A percentile compares a stretch with the other conserved stretches of the same genome.
phyloP scores from a whole-genome alignment of 2,113 vertebrate species.

The Coreoperca whiteheadi region DNA sequence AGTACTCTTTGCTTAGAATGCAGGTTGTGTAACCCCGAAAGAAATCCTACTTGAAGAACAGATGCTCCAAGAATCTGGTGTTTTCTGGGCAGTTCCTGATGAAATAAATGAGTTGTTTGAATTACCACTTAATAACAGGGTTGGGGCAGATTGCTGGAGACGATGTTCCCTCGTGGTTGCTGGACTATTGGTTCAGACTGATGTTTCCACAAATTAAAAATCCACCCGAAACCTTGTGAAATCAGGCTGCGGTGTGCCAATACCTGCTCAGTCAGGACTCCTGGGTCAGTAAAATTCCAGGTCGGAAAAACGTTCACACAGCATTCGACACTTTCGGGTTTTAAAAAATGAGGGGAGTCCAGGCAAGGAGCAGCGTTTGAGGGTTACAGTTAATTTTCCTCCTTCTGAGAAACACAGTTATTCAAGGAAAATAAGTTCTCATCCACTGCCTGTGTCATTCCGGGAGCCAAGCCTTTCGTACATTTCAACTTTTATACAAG shows the following conservation, averaged over 20 bases:
- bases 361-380: slow-evolving; percentile 13
- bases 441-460: slow-evolving; percentile 7
- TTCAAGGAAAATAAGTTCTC: slow-evolving; percentile 50
- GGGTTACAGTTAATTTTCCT: slow-evolving; percentile 40
- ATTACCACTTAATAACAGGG: slow-evolving; percentile 75
- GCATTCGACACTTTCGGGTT: slow-evolving; percentile 49
- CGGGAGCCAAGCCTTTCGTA: slow-evolving; percentile 15
- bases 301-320: slow-evolving; percentile 65
- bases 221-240: slow-evolving; percentile 73
- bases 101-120: slow-evolving; percentile 71
- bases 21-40: slow-evolving; percentile 29
- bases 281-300: slow-evolving; percentile 64
- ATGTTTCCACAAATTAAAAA: slow-evolving; percentile 78
- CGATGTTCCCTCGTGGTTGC: slow-evolving; percentile 68
- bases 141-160: slow-evolving; percentile 69
- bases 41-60: slow-evolving; percentile 13
- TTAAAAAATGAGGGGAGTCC: slow-evolving; percentile 14
- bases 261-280: slow-evolving; percentile 78
- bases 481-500: background rate
- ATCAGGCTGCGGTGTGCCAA: slow-evolving; percentile 66
- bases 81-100: slow-evolving; percentile 56
- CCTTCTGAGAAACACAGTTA: slow-evolving; percentile 13
- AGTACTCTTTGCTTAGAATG: background rate
- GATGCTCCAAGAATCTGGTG: slow-evolving; percentile 34
- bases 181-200: slow-evolving; percentile 62